phyloP scores from a whole-genome alignment of 2,113 vertebrate species.

The Perca schrenkii region DNA sequence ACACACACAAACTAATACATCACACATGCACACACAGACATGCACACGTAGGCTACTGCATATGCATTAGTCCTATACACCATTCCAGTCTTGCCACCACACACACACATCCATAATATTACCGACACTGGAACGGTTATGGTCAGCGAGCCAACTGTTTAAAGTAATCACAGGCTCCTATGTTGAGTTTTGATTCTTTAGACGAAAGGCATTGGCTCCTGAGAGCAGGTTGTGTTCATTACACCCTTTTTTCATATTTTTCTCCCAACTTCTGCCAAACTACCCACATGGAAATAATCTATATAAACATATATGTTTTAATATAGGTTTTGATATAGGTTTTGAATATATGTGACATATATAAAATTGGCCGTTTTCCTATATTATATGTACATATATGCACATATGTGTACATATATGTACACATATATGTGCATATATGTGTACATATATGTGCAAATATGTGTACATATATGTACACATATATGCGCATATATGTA shows the following conservation, averaged over 20 bases:
- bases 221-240: slow-evolving; percentile 81
- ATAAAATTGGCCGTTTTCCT: too few species aligned
- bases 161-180: slow-evolving; percentile 84
- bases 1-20: slow-evolving; percentile 34
- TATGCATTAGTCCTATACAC: slow-evolving; percentile 11
- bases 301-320: too few species aligned
- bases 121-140: slow-evolving; percentile 81
- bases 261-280: slow-evolving; percentile 64
- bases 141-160: slow-evolving; percentile 85
- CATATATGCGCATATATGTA: too few species aligned
- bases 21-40: slow-evolving; percentile 8
- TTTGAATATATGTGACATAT: too few species aligned
- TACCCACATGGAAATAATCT: too few species aligned
- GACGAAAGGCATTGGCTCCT: slow-evolving; percentile 81
- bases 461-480: too few species aligned
- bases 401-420: too few species aligned
- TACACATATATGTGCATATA: too few species aligned
- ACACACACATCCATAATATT: slow-evolving; percentile 5
- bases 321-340: too few species aligned
- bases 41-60: slow-evolving; percentile 6
- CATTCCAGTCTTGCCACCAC: neutral
- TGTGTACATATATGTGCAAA: too few species aligned
- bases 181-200: slow-evolving; percentile 78
- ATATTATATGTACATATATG: too few species aligned
- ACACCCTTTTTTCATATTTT: slow-evolving; percentile 66